Base-by-base conservation (phyloP, 2,797 vertebrate species). In the Propithecus perrieri region DNA sequence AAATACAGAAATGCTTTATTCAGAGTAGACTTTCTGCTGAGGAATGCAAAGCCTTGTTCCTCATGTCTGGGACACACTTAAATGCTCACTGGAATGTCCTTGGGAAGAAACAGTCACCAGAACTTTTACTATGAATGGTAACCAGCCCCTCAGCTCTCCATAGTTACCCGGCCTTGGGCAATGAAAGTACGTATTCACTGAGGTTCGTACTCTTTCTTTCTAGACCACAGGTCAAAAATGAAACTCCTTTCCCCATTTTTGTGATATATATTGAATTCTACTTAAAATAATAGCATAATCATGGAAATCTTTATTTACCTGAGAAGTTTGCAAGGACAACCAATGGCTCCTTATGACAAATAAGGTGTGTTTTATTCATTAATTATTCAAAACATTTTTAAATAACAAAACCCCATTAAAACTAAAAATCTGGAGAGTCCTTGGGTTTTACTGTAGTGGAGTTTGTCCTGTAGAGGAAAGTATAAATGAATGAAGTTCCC, bases 301-400 rank as follows among this genome's bases (percentile, higher is more conserved):
- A 92, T 74, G 24, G 53, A 93, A 76, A 85, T 96, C 33, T 53
- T 81, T 61, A 85, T 76, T 87, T 88, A 59, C 33, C 30, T 88
- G 30, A 95, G 76, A 80, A 69, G 26, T 92, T 79, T 92, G 13
- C 38, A 78, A 85, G 46, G 85, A 92, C 72, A 69, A 46, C 17
- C 7, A n/a, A 63, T 48, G 30, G 48, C 22, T 53, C 28, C 22
- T 65, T 48, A 15, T 57, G 76, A 89, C n/a, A 83, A 59, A 75
- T 11, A 33, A 50, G 55, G 35, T 67, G 84, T 76, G 5, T 38
- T 94, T 89, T 91, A 88, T 30, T 97, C 57, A 76, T 80, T 69
- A 95, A 88, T 78, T 85, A 81, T 91, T 95, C 30, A 43, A 91
- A 94, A 74, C 22, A n/a, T 3, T 91, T 91, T 84, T 46, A 95